Percentiles rank a stretch among this genome's conserved stretches.
These are phyloP conservation scores for Cheilinus undulatus DNA, from an alignment of 2,113 vertebrate genomes.

Conservation along the genomic window DNA sequence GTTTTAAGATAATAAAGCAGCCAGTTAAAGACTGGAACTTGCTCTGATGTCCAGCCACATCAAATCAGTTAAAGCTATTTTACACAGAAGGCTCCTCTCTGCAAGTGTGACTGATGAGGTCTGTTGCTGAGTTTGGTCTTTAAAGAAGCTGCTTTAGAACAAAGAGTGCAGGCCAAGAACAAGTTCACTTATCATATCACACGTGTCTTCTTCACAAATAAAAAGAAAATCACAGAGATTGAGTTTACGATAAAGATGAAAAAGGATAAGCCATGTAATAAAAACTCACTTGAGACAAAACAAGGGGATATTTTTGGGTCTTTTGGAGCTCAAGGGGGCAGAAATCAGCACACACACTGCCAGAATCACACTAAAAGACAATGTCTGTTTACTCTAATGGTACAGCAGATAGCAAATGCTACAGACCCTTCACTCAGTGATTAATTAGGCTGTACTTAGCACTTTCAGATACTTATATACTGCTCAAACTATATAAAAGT, in stretches of 20 bases:
- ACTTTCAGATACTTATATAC: too few relatives aligned
- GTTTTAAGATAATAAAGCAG: constrained; percentile 9
- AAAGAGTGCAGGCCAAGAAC: constrained; percentile 22
- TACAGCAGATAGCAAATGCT: too few relatives aligned
- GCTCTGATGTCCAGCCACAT: constrained; percentile 24
- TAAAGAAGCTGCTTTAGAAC: constrained; percentile 7
- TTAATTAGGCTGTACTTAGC: too few relatives aligned
- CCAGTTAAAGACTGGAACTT: background rate
- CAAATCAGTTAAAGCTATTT: constrained; percentile 19
- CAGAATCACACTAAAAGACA: too few relatives aligned
- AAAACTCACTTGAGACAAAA: constrained; percentile 2
- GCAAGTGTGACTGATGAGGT: constrained; percentile 38
- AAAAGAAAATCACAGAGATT: constrained; percentile 3
- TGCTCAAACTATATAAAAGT: too few relatives aligned
- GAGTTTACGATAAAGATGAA: background rate
- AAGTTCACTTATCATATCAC: background rate
- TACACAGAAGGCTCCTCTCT: background rate
- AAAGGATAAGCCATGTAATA: background rate
- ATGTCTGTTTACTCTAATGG: too few relatives aligned
- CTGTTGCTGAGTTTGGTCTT: constrained; percentile 15
- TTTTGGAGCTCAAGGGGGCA: background rate
- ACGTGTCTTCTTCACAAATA: background rate
- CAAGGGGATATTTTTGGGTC: constrained; percentile 17
- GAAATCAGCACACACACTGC: background rate
- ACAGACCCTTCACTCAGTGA: too few relatives aligned